Base-by-base conservation (phyloP, 2,113 vertebrate genomes). In the Clarias batrachus region DNA sequence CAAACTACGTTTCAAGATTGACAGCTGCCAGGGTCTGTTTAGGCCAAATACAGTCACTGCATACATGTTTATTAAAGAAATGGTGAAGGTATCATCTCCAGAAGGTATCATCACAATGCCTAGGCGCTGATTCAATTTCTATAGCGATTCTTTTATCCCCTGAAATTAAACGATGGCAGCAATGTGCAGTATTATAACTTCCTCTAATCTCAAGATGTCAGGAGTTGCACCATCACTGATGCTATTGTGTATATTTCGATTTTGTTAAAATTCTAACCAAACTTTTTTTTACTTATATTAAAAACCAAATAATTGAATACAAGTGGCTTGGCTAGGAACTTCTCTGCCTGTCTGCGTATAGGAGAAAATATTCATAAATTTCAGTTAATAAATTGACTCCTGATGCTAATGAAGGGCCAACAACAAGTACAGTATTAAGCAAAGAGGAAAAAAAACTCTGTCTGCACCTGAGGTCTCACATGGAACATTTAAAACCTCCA, bases 1-100 rank as follows among this genome's bases (percentile, higher is more conserved):
- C 78, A 87, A 74, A 57, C 62, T 71, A 83, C 37, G 83, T 71
- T 70, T 87, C 37, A 85, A 88, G 83, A 85, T 2, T 27, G 33
- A 81, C 78, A 41, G 21, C 62, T 14, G 41, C 19, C 9, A 79
- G 13, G 37, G 56, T 6, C 6, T 59, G 27, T 48, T 76, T 3
- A n/a, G 14, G 48, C 25, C 19, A 74, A 74, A 25, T 74, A 48
- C 23, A 48, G 3, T 25, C 11, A 41, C 41, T 74, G 17, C 25
- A 48, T 23, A 25, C 19, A 63, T 25, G 21, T 60, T 60, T 59
- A 8, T 7, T 48, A 8, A 48, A 8, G 0, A 48, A 48, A 48
- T 8, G 8, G 48, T 48, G 48, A 48, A 48, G 48, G 48, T 48
- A 48, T 48, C 48, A 48, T 48, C 48, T 7, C 6, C 48, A 48